phyloP scores from a whole-genome alignment of 2,113 vertebrate species.

The Corydoras sp. region DNA sequence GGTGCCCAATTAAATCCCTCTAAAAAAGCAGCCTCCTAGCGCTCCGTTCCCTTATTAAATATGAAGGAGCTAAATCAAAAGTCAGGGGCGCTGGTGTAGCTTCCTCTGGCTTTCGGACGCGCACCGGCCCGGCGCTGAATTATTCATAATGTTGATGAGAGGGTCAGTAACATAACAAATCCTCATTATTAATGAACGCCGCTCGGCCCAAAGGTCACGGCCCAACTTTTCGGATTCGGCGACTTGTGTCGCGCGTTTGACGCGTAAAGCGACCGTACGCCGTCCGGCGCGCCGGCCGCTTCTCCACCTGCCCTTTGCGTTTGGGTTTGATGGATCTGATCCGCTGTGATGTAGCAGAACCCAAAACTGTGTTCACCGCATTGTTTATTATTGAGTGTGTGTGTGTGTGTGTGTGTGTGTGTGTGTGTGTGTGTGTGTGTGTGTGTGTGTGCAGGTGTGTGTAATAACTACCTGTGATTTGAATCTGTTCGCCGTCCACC shows the following conservation, averaged over 20 bases:
- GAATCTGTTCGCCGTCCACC: too few relatives aligned
- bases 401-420: too few relatives aligned
- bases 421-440: too few relatives aligned
- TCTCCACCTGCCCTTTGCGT: background rate
- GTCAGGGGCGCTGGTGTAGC: slow-evolving; percentile 56
- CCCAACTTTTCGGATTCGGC: slow-evolving; percentile 50
- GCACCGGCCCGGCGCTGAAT: slow-evolving; percentile 55
- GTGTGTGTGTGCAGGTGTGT: too few relatives aligned
- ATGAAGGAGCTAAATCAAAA: slow-evolving; percentile 70
- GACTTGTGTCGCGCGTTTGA: slow-evolving; percentile 48
- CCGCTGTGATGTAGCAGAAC: too few relatives aligned
- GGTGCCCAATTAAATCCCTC: slow-evolving; percentile 72
- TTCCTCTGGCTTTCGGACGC: slow-evolving; percentile 56
- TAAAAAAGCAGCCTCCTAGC: slow-evolving; percentile 61
- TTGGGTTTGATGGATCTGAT: too few relatives aligned
- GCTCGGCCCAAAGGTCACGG: slow-evolving; percentile 64
- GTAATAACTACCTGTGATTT: too few relatives aligned
- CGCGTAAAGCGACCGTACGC: slow-evolving; percentile 59
- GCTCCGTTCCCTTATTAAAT: slow-evolving; percentile 71
- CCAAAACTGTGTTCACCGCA: too few relatives aligned
- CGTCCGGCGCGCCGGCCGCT: background rate
- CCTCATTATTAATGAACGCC: slow-evolving; percentile 65
- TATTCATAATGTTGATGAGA: slow-evolving; percentile 68
- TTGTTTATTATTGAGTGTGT: too few relatives aligned
- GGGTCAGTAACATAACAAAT: slow-evolving; percentile 65